Conservation (phyloP, 2,888 invertebrate genomes). For the Amorpha juglandis region DNA sequence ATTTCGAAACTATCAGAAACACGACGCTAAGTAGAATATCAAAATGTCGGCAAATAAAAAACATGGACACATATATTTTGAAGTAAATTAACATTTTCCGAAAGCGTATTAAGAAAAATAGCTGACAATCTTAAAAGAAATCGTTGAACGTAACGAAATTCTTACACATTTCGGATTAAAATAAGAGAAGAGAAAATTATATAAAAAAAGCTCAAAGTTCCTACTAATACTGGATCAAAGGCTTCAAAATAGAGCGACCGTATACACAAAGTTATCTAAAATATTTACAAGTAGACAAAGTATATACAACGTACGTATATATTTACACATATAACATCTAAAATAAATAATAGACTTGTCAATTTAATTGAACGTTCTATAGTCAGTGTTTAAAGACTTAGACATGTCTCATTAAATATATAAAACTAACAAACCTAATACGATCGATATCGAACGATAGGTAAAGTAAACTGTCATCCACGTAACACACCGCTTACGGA, state of each 20-base stretch:
- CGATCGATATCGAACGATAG: slow-evolving; percentile 47
- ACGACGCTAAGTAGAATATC: slow-evolving; percentile 42
- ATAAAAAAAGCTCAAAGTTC: slow-evolving; percentile 60
- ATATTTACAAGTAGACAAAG: slow-evolving; percentile 71
- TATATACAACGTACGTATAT: slow-evolving; percentile 78
- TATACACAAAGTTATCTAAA: slow-evolving; percentile 47
- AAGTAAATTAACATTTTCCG: neutral
- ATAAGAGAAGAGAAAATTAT: slow-evolving; percentile 39
- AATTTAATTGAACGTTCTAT: slow-evolving; percentile 78
- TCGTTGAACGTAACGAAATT: slow-evolving; percentile 3
- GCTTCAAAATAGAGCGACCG: slow-evolving; percentile 44
- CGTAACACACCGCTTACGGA: neutral
- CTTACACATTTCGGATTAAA: slow-evolving; percentile 31
- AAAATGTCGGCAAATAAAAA: neutral
- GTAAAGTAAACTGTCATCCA: slow-evolving; percentile 16
- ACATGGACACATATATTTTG: neutral
- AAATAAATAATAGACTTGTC: slow-evolving; percentile 81
- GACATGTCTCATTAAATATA: slow-evolving; percentile 57
- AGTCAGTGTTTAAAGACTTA: slow-evolving; percentile 67
- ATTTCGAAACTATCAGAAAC: slow-evolving; percentile 82
- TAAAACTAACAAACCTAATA: slow-evolving; percentile 47
- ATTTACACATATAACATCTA: slow-evolving; percentile 68
- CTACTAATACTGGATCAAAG: slow-evolving; percentile 77
- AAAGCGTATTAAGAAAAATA: neutral
- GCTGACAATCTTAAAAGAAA: neutral